phyloP scores from a whole-genome alignment of 2,113 vertebrate genomes.

The Otus sunia region DNA sequence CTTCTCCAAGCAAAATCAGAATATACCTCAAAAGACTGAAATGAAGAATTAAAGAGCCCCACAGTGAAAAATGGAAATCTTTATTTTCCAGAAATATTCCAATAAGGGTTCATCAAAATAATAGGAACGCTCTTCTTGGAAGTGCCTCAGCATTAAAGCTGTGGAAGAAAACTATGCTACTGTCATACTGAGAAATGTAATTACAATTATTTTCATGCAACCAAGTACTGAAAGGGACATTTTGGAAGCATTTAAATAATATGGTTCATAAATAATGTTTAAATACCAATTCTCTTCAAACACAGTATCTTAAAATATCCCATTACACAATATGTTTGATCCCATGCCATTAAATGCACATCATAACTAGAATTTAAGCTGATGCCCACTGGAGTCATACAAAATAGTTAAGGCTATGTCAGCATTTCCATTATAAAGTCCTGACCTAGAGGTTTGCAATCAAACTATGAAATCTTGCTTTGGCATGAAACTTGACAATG shows the following conservation, averaged over 20 bases:
- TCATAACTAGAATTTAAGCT: background rate
- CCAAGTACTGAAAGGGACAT: background rate
- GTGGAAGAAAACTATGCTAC: background rate
- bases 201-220: background rate
- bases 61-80: background rate
- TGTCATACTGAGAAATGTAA: background rate
- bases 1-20: background rate
- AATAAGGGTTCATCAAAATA: background rate
- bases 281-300: conserved; percentile 16
- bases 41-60: background rate
- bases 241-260: conserved; percentile 33
- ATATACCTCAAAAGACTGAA: background rate
- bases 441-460: conserved; percentile 2
- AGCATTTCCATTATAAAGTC: conserved; percentile 16
- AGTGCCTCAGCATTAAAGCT: background rate
- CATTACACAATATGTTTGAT: background rate
- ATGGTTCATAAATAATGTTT: conserved; percentile 10
- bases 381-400: background rate
- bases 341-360: conserved; percentile 7
- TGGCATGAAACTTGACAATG: conserved; percentile 28
- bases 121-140: background rate
- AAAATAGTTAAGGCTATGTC: background rate
- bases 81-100: background rate
- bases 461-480: background rate
- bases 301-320: conserved; percentile 25